Evolutionary conservation across 23 tunicate species (phyloP), one percentile per base, ranked within the genome.

Genomic region (Halocynthia roretzi): DNA sequence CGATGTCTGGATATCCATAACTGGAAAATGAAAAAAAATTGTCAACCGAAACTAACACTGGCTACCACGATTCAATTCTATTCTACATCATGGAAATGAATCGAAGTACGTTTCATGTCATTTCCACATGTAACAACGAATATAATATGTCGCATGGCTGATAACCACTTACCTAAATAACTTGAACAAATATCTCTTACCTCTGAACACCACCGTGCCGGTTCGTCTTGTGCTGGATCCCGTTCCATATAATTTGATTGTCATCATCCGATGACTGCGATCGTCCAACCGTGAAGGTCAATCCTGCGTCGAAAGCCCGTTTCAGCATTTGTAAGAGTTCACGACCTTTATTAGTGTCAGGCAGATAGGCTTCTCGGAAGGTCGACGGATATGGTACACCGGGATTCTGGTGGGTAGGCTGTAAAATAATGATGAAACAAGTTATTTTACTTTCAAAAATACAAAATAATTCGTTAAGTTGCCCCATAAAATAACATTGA

Each of bases 221-320:
- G 56, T 74, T 74, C 10, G 78, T 74, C 31, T 74, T 74, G 56
- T 74, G 78, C 21, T 19, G 66, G 14, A 74, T 74, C 14, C 78
- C 78, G 56, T 74, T 74, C 78, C 78, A 74, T 14, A 74, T 53
- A 74, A 74, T 54, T 18, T 54, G 78, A 56, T 74, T 74, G 22
- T 74, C 78, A 54, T 48, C 0, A 1, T 62, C 78, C 0, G 78
- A 14, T 20, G 78, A 50, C 31, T 74, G 78, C 17, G 78, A 74
- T 10, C 63, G 78, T 12, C 78, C 78, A 10, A 74, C 56, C 20
- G 78, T 74, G 56, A 74, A 74, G 19, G 78, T 74, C 20, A 52
- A 50, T 74, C 78, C 78, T 54, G 64, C 14, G 56, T 74, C 63
- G 4, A 74, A 74, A 5, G 78, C 78, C 19, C 4, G 67, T 54